A percentile compares a stretch with the other conserved stretches of the same genome.
Evolutionary conservation across 2,888 invertebrate species (phyloP).

Genomic region (Plebejus melissa): DNA sequence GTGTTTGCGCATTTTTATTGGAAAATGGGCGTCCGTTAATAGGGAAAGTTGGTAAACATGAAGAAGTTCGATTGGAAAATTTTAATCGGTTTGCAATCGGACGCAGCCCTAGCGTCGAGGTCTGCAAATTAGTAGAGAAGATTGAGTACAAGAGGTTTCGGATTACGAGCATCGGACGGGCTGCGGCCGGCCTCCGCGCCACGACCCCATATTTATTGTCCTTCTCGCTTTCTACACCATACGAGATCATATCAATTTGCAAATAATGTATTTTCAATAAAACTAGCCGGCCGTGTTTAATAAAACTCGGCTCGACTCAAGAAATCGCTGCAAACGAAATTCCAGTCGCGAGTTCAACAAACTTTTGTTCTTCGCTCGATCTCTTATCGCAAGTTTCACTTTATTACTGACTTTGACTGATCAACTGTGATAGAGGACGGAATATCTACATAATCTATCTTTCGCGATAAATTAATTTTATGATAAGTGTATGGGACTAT

Average conservation of each 20-base stretch:
- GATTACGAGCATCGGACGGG: constrained; percentile 56
- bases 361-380: neutral
- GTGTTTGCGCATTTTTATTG: constrained; percentile 34
- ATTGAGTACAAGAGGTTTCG: constrained; percentile 70
- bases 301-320: neutral
- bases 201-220: constrained; percentile 40
- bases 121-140: constrained; percentile 67
- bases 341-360: constrained; percentile 3
- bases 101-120: constrained; percentile 50
- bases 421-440: neutral
- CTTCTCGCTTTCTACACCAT: constrained; percentile 40
- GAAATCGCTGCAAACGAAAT: neutral
- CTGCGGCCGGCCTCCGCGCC: constrained; percentile 49
- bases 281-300: constrained; percentile 32
- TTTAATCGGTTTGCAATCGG: constrained; percentile 1
- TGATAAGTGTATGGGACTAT: neutral
- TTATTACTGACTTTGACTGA: constrained; percentile 18
- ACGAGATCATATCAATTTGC: constrained; percentile 36
- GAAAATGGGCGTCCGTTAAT: neutral
- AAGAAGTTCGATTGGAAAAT: neutral
- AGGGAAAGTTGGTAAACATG: neutral
- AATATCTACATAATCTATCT: neutral
- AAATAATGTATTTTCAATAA: constrained; percentile 34
- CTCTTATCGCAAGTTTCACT: constrained; percentile 13
- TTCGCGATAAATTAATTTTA: neutral